Conservation (phyloP, 2,888 invertebrate genomes). For the Zhengitettix transpicula region DNA sequence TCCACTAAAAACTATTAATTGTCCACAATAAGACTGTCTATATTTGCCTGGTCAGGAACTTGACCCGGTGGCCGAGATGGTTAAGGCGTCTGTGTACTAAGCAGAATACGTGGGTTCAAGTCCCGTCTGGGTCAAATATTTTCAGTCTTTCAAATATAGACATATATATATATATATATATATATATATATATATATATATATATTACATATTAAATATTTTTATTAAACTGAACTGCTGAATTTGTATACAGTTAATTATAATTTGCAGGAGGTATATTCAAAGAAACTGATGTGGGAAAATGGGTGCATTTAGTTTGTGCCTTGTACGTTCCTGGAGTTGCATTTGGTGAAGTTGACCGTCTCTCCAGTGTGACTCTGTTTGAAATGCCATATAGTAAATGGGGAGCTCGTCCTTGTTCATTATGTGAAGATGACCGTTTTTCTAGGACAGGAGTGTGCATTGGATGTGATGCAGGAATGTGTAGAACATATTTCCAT, state of each 20-base stretch:
- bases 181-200: no score
- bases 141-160: no score
- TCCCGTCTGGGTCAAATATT: no score
- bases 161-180: no score
- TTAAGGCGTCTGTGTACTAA: no score
- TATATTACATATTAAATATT: no score
- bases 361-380: slow-evolving; percentile 77
- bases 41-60: no score
- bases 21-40: no score
- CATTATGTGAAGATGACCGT: slow-evolving; percentile 72
- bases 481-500: slow-evolving; percentile 95
- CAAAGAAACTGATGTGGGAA: slow-evolving; percentile 93
- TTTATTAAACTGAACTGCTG: no score
- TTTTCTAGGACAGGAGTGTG: slow-evolving; percentile 87
- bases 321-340: slow-evolving; percentile 95
- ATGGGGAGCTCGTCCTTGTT: slow-evolving; percentile 89
- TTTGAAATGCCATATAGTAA: slow-evolving; percentile 96
- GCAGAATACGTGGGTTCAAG: no score
- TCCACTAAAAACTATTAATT: no score
- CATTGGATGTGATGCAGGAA: slow-evolving; percentile 94
- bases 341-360: slow-evolving; percentile 88
- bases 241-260: neutral
- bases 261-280: slow-evolving; percentile 55
- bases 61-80: no score
- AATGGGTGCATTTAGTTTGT: slow-evolving; percentile 97